Evolutionary conservation across 2,113 vertebrate genomes (phyloP), one percentile per base, ranked within the genome.

Genomic region (Pandion haliaetus): DNA sequence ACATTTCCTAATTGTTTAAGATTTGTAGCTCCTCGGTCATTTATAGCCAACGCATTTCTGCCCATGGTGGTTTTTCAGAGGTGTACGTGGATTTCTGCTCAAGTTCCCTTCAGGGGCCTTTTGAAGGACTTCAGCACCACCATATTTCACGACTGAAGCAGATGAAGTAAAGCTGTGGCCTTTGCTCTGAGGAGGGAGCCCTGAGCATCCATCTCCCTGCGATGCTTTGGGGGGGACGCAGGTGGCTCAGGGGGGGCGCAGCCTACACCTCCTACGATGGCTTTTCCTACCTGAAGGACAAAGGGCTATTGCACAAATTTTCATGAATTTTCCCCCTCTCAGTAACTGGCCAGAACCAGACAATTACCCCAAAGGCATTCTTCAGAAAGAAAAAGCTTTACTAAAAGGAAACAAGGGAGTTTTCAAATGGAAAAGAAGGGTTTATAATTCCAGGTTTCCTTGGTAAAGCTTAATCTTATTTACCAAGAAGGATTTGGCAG

Each of bases 141-240:
- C 10, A 0, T 14, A 0, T 38, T 77, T 47, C 13, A 19, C 62
- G 24, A 17, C 36, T 34, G 31, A 61, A 73, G 86, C 17, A 55
- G 73, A 17, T 10, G n/a, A 61, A 67, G 31, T 2, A 5, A 77
- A 80, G 54, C 49, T 17, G 45, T 44, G 34, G 15, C 36, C 55
- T 32, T 21, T 72, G 42, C 44, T 72, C 79, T 23, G 59, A 79
- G 44, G 49, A 54, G 52, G n/a, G 38, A 67, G 15, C 44, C 23
- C 78, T 44, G 57, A 66, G 55, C 45, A 88, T 34, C 71, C 7
- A 1, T 4, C 24, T 38, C 63, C 57, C 14, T 17, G 29, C 0
- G 3, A 34, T 34, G 38, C 80, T 69, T 32, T 3, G 2, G 50
- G 61, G 40, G 0, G 0, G 28, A 31, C 2, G 2, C 1, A 32